A percentile compares a stretch with the other conserved stretches of the same genome.
Conservation (phyloP, 2,797 vertebrate genomes). For the Leucoraja ocellata region DNA sequence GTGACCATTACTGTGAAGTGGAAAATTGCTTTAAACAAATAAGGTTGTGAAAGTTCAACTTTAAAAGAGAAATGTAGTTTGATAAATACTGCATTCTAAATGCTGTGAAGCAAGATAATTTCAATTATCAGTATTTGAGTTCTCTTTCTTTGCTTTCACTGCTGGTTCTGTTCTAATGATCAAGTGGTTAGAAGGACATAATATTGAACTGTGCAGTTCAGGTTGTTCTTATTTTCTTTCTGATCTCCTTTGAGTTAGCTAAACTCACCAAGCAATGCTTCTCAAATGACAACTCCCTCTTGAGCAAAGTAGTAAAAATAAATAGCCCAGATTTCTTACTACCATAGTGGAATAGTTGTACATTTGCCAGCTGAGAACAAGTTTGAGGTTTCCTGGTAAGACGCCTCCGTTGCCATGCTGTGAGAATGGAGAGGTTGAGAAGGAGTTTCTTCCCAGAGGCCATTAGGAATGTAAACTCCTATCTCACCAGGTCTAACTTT, state of each 20-base stretch:
- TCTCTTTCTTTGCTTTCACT: conserved; percentile 7
- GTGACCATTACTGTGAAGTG: conserved; percentile 7
- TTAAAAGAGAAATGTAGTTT: conserved; percentile 16
- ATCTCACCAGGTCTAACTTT: too few relatives aligned
- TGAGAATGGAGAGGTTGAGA: too few relatives aligned
- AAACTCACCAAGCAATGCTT: background rate
- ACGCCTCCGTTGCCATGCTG: too few relatives aligned
- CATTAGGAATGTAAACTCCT: too few relatives aligned
- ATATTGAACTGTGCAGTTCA: background rate
- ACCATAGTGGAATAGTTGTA: background rate
- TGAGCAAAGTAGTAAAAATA: background rate
- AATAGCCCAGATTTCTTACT: background rate
- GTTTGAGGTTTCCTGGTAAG: background rate
- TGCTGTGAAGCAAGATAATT: background rate
- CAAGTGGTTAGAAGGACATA: background rate
- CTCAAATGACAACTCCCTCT: too few relatives aligned
- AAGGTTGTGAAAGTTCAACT: conserved; percentile 5
- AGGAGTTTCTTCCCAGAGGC: too few relatives aligned
- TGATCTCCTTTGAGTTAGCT: background rate
- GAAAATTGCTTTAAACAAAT: background rate
- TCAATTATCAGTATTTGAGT: background rate
- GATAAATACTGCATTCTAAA: background rate
- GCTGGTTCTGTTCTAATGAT: background rate
- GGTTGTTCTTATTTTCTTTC: background rate
- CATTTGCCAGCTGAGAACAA: background rate